Evolutionary conservation across 2,888 invertebrate species (phyloP).

Genomic region (Lithodes maja): DNA sequence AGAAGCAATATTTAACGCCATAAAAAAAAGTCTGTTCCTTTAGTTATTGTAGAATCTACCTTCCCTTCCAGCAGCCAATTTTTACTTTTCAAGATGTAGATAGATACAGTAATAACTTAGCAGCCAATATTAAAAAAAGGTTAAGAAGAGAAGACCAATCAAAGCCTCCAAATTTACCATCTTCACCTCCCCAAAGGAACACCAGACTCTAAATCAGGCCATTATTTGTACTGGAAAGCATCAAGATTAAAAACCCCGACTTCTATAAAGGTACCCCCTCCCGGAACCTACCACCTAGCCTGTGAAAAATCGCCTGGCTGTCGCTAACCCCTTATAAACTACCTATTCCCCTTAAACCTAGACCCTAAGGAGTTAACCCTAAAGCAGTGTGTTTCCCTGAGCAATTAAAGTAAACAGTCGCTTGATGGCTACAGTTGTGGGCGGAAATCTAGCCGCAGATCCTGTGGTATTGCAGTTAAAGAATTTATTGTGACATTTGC

Average conservation of each 20-base stretch:
- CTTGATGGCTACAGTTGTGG: not conserved
- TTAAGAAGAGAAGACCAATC: too few relatives aligned
- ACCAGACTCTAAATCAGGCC: too few relatives aligned
- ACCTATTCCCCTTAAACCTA: slow-evolving; percentile 10
- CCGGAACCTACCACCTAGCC: not conserved
- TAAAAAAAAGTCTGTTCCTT: too few relatives aligned
- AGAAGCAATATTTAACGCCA: too few relatives aligned
- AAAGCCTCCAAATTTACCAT: too few relatives aligned
- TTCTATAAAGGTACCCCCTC: not conserved
- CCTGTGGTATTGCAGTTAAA: not conserved
- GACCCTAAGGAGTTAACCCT: not conserved
- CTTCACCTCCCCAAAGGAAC: too few relatives aligned
- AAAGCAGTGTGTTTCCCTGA: slow-evolving; percentile 20
- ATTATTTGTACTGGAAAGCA: not conserved
- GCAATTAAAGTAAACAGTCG: slow-evolving; percentile 17
- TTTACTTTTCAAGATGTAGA: too few relatives aligned
- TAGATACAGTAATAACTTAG: too few relatives aligned
- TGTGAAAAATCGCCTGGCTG: not conserved
- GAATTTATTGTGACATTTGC: too few relatives aligned
- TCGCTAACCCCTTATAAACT: not conserved
- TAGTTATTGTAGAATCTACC: too few relatives aligned
- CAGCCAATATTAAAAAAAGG: too few relatives aligned
- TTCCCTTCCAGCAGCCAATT: too few relatives aligned
- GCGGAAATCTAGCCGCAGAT: not conserved
- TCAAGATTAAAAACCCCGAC: not conserved